These are phyloP conservation scores for Enteromius paludinosus DNA, from an alignment of 2,797 vertebrate genomes.

Conservation along the genomic window DNA sequence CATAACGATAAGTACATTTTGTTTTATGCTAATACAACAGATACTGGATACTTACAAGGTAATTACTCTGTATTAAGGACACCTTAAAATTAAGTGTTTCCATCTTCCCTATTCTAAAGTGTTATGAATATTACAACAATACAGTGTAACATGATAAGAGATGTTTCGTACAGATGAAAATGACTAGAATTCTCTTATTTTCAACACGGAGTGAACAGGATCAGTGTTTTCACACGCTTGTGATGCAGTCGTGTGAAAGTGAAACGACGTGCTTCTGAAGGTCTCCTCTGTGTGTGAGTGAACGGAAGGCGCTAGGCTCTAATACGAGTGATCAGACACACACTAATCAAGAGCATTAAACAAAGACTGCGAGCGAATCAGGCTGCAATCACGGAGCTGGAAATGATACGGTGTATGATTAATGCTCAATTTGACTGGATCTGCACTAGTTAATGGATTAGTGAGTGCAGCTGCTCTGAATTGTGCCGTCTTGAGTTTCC, in stretches of 20 bases:
- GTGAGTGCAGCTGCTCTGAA: conserved; percentile 75
- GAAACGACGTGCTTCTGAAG: too few species aligned
- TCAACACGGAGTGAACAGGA: too few species aligned
- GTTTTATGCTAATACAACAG: too few species aligned
- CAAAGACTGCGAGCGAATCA: conserved; percentile 38
- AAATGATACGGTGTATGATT: conserved; percentile 77
- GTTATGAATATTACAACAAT: background rate
- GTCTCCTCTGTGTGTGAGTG: too few species aligned
- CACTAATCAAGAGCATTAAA: conserved; percentile 16
- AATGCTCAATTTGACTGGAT: conserved; percentile 75
- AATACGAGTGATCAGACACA: too few species aligned
- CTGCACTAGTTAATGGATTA: conserved; percentile 74
- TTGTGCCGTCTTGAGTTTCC: conserved; percentile 73
- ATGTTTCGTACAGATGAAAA: background rate
- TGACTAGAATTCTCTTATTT: too few species aligned
- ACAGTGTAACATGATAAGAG: background rate
- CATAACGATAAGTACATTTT: too few species aligned
- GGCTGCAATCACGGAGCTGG: conserved; percentile 65
- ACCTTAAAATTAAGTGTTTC: too few species aligned
- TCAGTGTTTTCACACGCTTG: background rate
- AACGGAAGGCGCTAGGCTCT: too few species aligned
- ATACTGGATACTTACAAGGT: too few species aligned
- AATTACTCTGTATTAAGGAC: too few species aligned
- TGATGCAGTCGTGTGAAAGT: background rate
- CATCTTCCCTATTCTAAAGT: too few species aligned